Evolutionary conservation across 2,888 invertebrate species (phyloP), one percentile per base, ranked within the genome.

Genomic region (Junonia oenone): DNA sequence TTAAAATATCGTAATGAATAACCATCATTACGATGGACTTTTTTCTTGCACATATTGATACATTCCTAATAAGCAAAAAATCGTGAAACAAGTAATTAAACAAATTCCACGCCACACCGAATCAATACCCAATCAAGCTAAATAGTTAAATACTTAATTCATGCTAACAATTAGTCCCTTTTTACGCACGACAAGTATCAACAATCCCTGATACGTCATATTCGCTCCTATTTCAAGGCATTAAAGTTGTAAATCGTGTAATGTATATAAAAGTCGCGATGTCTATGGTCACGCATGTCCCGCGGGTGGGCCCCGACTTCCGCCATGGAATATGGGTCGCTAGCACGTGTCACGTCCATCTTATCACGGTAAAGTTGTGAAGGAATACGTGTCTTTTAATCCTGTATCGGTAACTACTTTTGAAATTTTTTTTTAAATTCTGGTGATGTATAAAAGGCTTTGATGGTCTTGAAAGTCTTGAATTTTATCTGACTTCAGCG

Each of bases 241-340:
- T 11, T 40, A 31, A 19, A 14, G 17, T 19, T 15, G 29, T 8
- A 8, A 47, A 33, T 40, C 9, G 17, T 13, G 26, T 15, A 22
- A n/a, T n/a, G 15, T 43, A 15, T 9, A 17, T 31, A 45, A 48
- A 45, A 37, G 37, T 45, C 15, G 29, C 48, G 22, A 51, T 33
- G 45, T 51, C 52, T 52, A 59, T 63, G 62, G 65, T 62, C 71
- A 64, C 64, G 64, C 62, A 59, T 51, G 58, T 64, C 64, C 65
- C 66, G 59, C 61, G 71, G 69, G 70, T 67, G 68, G 66, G 62
- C 66, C 60, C 56, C 56, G 59, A 68, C 68, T 79, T 81, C 81
- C 81, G 75, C 68, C 64, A n/a, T n/a, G 65, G 66, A 73, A 77
- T 76, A 72, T 80, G 65, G 72, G 68, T 52, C 73, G 68, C 64